Evolutionary conservation across 2,888 invertebrate species (phyloP).

Genomic region (Aspidiotus rigidus): DNA sequence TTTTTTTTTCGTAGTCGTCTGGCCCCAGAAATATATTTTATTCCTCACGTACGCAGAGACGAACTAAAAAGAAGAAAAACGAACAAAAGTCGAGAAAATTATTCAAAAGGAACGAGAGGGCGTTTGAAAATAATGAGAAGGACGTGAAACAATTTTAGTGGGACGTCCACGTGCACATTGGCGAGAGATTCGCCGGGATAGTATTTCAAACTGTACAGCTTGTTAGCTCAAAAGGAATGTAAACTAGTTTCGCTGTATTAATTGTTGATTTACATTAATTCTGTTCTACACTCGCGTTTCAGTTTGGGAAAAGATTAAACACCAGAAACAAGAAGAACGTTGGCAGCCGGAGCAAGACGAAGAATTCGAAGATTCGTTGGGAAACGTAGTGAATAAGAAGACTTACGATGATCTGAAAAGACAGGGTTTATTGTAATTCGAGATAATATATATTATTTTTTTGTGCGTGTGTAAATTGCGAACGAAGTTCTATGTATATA

Average conservation of each 20-base stretch:
- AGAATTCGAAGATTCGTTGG: constrained; percentile 96
- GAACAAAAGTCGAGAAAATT: too few relatives aligned
- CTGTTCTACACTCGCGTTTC: constrained; percentile 41
- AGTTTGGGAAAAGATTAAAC: constrained; percentile 97
- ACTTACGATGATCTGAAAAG: constrained; percentile 97
- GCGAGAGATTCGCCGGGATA: too few relatives aligned
- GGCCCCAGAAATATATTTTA: too few relatives aligned
- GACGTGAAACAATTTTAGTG: too few relatives aligned
- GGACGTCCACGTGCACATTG: too few relatives aligned
- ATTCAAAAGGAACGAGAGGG: too few relatives aligned
- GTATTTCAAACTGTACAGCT: neutral
- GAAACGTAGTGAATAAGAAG: constrained; percentile 97
- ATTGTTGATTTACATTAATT: constrained; percentile 1
- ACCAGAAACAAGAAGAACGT: constrained; percentile 87
- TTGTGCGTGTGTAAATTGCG: too few relatives aligned
- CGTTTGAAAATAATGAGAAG: too few relatives aligned
- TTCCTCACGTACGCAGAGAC: too few relatives aligned
- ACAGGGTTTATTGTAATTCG: constrained; percentile 78
- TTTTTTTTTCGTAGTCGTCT: too few relatives aligned
- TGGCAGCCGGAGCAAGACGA: constrained; percentile 97
- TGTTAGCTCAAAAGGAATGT: neutral
- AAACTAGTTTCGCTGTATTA: neutral
- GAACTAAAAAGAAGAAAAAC: too few relatives aligned
- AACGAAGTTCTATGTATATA: too few relatives aligned
- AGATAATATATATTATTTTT: neutral